Evolutionary conservation across 2,888 invertebrate genomes (phyloP).

Genomic region (Serripes groenlandicus): DNA sequence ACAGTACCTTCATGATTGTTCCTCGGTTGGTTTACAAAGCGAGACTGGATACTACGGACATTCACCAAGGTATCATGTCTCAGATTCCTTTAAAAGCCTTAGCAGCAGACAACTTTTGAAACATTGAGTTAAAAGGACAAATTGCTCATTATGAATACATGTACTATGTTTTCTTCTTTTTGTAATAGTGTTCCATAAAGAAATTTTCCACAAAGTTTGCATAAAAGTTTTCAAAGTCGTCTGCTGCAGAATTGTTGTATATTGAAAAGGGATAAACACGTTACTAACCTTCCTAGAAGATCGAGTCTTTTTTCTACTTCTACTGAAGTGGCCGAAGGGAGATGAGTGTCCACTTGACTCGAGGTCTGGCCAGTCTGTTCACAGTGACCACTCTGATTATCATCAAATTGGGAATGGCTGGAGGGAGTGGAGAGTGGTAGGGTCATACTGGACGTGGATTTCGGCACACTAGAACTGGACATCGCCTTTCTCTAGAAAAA

Average conservation of each 20-base stretch:
- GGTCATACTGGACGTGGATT: constrained; percentile 84
- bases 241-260: not conserved
- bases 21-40: too few relatives aligned
- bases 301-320: constrained; percentile 84
- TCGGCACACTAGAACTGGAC: constrained; percentile 83
- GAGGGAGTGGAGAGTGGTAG: constrained; percentile 84
- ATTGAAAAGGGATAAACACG: not conserved
- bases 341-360: constrained; percentile 43
- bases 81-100: too few relatives aligned
- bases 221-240: not conserved
- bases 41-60: too few relatives aligned
- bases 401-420: constrained; percentile 84
- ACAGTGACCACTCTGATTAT: constrained; percentile 27
- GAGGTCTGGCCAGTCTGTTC: constrained; percentile 33
- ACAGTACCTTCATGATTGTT: too few relatives aligned
- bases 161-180: too few relatives aligned
- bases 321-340: constrained; percentile 58
- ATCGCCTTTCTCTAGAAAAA: constrained; percentile 56
- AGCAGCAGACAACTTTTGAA: too few relatives aligned
- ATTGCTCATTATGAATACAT: too few relatives aligned
- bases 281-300: constrained; percentile 80
- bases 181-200: too few relatives aligned
- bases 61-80: too few relatives aligned
- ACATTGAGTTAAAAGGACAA: too few relatives aligned
- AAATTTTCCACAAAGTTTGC: too few relatives aligned